Evolutionary conservation across 2,113 vertebrate genomes (phyloP).

Genomic region (Tychaedon coryphoeus): DNA sequence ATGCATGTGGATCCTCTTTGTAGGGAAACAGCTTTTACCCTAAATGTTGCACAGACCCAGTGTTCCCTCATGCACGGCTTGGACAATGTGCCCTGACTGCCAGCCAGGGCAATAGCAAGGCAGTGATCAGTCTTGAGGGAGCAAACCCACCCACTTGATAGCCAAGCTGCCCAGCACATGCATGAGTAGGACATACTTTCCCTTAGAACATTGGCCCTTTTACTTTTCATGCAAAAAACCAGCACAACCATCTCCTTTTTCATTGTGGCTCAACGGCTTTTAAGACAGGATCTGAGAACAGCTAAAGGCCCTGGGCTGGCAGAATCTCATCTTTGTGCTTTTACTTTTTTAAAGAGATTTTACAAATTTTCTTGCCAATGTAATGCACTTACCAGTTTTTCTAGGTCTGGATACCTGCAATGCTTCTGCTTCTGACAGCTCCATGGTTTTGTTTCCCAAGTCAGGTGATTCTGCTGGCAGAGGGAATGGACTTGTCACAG

Average conservation of each 20-base stretch:
- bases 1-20: background rate
- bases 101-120: background rate
- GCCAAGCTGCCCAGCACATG: background rate
- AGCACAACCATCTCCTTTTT: background rate
- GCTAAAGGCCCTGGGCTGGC: background rate
- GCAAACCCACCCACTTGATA: fast-evolving
- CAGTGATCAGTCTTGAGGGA: background rate
- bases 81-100: background rate
- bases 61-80: fast-evolving
- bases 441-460: fast-evolving
- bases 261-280: background rate
- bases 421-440: background rate
- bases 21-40: background rate
- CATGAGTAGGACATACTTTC: background rate
- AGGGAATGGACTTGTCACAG: background rate
- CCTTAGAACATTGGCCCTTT: background rate
- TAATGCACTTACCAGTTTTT: background rate
- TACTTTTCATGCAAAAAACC: background rate
- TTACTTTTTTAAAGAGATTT: background rate
- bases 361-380: background rate
- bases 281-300: background rate
- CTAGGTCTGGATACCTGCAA: background rate
- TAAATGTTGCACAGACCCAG: background rate
- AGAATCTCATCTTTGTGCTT: background rate
- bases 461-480: background rate